Conservation (phyloP, 2,797 vertebrate genomes). For the Zonotrichia albicollis region DNA sequence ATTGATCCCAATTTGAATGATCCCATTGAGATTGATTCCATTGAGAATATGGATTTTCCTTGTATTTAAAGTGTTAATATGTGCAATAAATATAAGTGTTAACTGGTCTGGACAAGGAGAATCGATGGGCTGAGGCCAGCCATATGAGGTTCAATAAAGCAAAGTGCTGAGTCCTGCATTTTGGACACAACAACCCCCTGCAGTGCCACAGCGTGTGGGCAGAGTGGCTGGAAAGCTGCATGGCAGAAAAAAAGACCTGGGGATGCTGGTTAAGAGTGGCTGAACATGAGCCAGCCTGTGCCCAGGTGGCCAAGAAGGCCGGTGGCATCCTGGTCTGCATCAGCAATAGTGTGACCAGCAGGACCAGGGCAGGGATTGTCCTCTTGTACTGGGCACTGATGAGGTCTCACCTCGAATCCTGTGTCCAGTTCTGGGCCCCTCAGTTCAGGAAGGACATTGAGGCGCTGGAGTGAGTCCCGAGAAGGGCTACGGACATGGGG, state of each 20-base stretch:
- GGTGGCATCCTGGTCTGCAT: not conserved
- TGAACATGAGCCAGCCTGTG: rapidly evolving
- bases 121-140: rapidly evolving
- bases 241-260: not conserved
- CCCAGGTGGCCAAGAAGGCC: not conserved
- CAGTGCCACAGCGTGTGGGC: not conserved
- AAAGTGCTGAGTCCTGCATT: not conserved
- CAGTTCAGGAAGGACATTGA: not conserved
- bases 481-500: not conserved
- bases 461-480: not conserved
- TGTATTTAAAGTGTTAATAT: not conserved
- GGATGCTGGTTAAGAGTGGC: not conserved
- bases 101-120: not conserved
- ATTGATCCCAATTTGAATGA: not conserved
- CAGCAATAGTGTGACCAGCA: not conserved
- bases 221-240: not conserved
- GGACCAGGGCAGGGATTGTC: not conserved
- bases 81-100: not conserved
- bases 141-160: not conserved
- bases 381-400: not conserved
- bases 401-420: rapidly evolving
- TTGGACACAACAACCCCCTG: not conserved
- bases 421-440: not conserved
- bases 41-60: not conserved
- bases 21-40: not conserved